phyloP scores from a whole-genome alignment of 2,113 vertebrate species.

The Enhydra lutris region DNA sequence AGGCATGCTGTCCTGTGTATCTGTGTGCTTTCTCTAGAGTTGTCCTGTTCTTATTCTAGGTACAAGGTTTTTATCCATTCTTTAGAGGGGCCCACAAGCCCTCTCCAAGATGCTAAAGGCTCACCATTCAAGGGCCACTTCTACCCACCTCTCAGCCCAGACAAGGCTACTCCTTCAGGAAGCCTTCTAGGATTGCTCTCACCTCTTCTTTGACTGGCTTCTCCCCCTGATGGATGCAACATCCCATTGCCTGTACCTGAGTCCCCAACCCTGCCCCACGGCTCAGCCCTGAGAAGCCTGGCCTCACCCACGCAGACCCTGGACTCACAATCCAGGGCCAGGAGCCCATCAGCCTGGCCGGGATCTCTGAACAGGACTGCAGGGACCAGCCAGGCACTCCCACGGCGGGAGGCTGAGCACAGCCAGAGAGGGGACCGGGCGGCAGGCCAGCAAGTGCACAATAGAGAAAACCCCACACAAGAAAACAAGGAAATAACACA shows the following conservation, averaged over 20 bases:
- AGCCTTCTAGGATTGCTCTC: neutral
- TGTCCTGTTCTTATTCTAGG: conserved; percentile 79
- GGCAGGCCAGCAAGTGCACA: neutral
- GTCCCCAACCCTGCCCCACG: neutral
- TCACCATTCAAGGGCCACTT: neutral
- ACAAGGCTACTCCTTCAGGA: neutral
- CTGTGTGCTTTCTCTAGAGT: neutral
- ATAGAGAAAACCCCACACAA: neutral
- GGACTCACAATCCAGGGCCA: neutral
- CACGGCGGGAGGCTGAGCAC: neutral
- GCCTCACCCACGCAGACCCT: neutral
- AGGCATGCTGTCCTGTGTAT: neutral
- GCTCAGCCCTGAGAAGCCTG: neutral
- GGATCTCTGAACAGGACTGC: neutral
- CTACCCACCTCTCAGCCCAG: neutral
- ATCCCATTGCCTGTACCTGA: neutral
- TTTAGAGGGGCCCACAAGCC: neutral
- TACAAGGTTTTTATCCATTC: neutral
- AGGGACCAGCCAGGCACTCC: neutral
- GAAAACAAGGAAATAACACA: neutral
- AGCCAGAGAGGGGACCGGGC: neutral
- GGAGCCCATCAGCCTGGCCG: neutral
- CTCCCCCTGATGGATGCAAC: neutral
- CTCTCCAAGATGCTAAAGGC: neutral
- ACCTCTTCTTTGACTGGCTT: neutral